Percentiles rank a stretch among this genome's conserved stretches.
phyloP scores from a whole-genome alignment of 2,797 vertebrate genomes.

The Darevskia mixta region DNA sequence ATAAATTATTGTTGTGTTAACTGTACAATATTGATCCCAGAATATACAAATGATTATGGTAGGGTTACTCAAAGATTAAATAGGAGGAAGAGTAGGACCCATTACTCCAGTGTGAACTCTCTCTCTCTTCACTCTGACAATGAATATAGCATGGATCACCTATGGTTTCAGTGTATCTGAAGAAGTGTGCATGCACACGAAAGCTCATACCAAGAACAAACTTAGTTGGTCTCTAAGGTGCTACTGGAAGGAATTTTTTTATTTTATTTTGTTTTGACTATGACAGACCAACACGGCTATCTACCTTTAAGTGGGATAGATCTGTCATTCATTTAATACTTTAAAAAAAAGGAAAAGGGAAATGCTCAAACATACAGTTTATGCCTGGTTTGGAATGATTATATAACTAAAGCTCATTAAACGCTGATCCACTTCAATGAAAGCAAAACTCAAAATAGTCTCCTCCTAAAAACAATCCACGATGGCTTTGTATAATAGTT shows the following conservation, averaged over 20 bases:
- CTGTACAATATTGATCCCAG: not conserved
- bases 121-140: not conserved
- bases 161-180: no score
- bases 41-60: not conserved
- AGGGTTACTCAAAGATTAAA: not conserved
- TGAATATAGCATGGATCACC: not conserved
- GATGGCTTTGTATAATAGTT: not conserved
- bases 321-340: not conserved
- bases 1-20: not conserved
- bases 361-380: not conserved
- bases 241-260: no score
- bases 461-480: not conserved
- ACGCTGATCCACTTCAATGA: not conserved
- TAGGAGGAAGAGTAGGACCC: no score
- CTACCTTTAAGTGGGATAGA: no score
- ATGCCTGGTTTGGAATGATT: slow-evolving; percentile 20
- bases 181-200: no score
- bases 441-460: not conserved
- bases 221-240: no score
- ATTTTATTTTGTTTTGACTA: no score
- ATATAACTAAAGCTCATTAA: not conserved
- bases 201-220: no score
- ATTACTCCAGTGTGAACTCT: not conserved
- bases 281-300: no score
- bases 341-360: not conserved